These are phyloP conservation scores for Lucifuga dentata DNA, from an alignment of 2,113 vertebrate genomes.

Conservation along the genomic window DNA sequence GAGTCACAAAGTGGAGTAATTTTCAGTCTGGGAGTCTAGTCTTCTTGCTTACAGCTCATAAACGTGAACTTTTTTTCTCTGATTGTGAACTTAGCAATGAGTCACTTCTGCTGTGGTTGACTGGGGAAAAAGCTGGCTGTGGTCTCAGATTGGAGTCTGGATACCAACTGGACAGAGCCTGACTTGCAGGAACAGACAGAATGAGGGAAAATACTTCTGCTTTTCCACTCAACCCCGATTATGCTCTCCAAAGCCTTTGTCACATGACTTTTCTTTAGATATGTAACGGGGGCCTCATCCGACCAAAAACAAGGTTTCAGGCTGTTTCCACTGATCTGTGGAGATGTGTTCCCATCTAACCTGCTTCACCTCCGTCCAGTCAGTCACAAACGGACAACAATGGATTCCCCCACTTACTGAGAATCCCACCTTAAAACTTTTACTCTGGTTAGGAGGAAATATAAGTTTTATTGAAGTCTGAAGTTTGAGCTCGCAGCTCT, in stretches of 20 bases:
- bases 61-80: slow-evolving; percentile 20
- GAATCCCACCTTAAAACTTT: too few relatives aligned
- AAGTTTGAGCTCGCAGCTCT: too few relatives aligned
- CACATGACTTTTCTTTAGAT: neutral
- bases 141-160: slow-evolving; percentile 44
- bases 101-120: slow-evolving; percentile 47
- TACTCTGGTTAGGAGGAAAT: too few relatives aligned
- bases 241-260: too few relatives aligned
- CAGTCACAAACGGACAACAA: too few relatives aligned
- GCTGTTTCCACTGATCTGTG: neutral
- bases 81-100: slow-evolving; percentile 41
- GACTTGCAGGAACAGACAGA: slow-evolving; percentile 3
- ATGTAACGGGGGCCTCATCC: slow-evolving; percentile 3
- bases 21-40: neutral
- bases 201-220: neutral
- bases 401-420: too few relatives aligned
- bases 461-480: too few relatives aligned
- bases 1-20: slow-evolving; percentile 17
- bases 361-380: slow-evolving; percentile 50
- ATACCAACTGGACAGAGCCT: slow-evolving; percentile 32
- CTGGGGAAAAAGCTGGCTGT: slow-evolving; percentile 20
- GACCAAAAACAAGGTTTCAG: neutral
- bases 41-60: neutral
- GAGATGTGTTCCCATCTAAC: slow-evolving; percentile 24
- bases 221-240: neutral